These are phyloP conservation scores for Carassius auratus DNA, from an alignment of 2,113 vertebrate species.

Conservation along the genomic window DNA sequence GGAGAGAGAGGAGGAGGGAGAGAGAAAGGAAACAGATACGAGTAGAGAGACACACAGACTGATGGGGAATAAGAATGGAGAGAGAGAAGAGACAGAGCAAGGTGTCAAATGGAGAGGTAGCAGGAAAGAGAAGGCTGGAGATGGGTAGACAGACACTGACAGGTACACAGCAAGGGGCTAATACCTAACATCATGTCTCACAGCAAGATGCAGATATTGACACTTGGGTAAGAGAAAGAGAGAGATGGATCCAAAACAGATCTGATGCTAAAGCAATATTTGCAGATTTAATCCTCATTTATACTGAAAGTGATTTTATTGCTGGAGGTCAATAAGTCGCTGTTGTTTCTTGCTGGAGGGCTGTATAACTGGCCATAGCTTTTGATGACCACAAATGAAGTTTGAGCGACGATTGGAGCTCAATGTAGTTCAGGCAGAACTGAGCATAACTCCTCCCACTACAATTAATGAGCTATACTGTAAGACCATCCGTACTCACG, in stretches of 20 bases:
- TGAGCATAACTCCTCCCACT: too few species aligned
- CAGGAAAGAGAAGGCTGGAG: not conserved
- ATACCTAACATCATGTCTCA: conserved; percentile 50
- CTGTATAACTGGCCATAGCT: not conserved
- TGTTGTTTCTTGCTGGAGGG: not conserved
- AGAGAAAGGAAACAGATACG: conserved; percentile 20
- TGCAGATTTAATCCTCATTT: not conserved
- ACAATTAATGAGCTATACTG: too few species aligned
- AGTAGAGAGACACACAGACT: not conserved
- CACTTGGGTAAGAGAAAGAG: conserved; percentile 12
- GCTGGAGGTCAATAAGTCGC: not conserved
- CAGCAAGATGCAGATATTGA: conserved; percentile 43
- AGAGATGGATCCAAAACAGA: not conserved
- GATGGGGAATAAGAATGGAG: conserved; percentile 24
- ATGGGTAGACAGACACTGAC: conserved; percentile 38
- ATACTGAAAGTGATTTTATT: not conserved
- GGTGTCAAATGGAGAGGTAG: conserved; percentile 31
- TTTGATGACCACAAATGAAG: not conserved
- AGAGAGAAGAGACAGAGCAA: not conserved
- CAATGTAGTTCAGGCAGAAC: too few species aligned
- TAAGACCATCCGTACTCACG: too few species aligned
- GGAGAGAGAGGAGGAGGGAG: conserved; percentile 29
- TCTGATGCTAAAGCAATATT: not conserved
- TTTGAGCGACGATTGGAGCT: too few species aligned
- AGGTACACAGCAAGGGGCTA: conserved; percentile 48